Percentiles rank a stretch among this genome's conserved stretches.
These are phyloP conservation scores for Carcharodon carcharias DNA, from an alignment of 2,797 vertebrate genomes.

Conservation along the genomic window DNA sequence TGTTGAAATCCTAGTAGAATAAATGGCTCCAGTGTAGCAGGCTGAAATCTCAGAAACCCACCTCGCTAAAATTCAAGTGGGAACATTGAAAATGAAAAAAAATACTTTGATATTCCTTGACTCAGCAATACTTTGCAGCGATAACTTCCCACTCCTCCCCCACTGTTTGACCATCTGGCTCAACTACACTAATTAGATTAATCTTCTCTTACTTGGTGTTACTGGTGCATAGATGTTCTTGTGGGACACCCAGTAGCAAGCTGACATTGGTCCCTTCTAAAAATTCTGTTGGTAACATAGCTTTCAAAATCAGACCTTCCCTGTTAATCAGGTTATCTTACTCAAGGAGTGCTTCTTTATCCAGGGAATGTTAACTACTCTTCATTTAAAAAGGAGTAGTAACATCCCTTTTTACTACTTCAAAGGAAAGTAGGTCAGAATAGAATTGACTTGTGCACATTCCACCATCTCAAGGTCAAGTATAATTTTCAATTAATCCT, in stretches of 20 bases:
- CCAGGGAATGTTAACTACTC: not conserved
- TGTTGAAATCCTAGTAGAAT: not conserved
- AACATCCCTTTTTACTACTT: not conserved
- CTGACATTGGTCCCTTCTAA: not conserved
- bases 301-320: not conserved
- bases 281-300: not conserved
- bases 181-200: not conserved
- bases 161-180: not conserved
- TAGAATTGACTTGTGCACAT: not conserved
- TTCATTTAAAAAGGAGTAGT: not conserved
- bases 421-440: not conserved
- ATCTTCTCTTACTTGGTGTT: not conserved
- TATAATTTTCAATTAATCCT: not conserved
- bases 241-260: not conserved
- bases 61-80: not conserved
- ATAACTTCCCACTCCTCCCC: no score
- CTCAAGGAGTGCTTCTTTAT: not conserved
- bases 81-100: not conserved
- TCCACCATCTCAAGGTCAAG: not conserved
- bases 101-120: not conserved
- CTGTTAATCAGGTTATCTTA: not conserved
- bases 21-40: not conserved
- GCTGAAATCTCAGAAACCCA: not conserved
- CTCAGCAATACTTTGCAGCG: not conserved
- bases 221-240: not conserved